Base-by-base conservation (phyloP, 2,113 vertebrate species). In the Lycaon pictus region DNA sequence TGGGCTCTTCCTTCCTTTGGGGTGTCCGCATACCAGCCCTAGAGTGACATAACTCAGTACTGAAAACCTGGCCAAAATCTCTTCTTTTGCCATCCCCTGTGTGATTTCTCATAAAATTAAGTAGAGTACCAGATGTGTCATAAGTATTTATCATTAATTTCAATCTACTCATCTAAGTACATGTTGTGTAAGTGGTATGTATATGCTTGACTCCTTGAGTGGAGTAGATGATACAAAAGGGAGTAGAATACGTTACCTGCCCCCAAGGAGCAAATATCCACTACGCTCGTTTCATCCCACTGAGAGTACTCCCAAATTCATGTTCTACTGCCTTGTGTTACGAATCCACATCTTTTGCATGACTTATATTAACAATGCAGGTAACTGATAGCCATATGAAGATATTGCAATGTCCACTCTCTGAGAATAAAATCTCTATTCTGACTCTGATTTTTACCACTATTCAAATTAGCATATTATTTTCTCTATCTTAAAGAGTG, bases 391-490 rank as follows among this genome's bases (percentile, higher is more conserved):
- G n/a, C 29, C 63, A 53, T 43, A 94, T 63, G 56, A 95, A 90
- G 55, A 65, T 56, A 56, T 2, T 51, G 37, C 62, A 87, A 2
- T 65, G 94, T 79, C 81, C 22, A 85, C 48, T 72, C 63, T 85
- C 60, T 67, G 81, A 95, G 77, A 88, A 93, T 37, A 88, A 93
- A 80, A 95, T 90, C 63, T 89, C 80, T 90, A 43, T 81, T 83
- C 55, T 63, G 32, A 71, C 35, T 74, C 37, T 53, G 77, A 90
- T 90, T 96, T 95, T 95, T 93, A 93, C 71, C 84, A 89, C 65
- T 89, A 63, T 80, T 90, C 71, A 72, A 84, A 96, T 96, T 88
- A 97, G 84, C 95, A 93, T 94, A 96, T 96, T 97, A 97, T 97
- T 96, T 96, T 96, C 88, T 95, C 76, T 86, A 79, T 95, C 43